Percentiles rank a stretch among this genome's conserved stretches.
phyloP scores from a whole-genome alignment of 2,113 vertebrate genomes.

The Mesoclemmys tuberculata region DNA sequence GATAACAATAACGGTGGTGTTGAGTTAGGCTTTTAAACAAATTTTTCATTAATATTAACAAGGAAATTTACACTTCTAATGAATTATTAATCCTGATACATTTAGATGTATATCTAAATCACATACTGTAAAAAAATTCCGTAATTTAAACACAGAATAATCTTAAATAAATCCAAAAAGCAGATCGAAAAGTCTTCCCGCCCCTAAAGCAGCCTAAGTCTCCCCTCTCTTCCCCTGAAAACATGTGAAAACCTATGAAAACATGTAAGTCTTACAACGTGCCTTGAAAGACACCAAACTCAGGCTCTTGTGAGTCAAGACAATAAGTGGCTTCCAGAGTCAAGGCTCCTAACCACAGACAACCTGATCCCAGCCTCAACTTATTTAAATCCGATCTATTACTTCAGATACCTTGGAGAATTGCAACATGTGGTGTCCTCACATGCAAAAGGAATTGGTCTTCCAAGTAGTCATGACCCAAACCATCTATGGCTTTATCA shows the following conservation, averaged over 20 bases:
- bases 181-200: not conserved
- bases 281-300: not conserved
- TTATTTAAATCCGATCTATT: not conserved
- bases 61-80: not conserved
- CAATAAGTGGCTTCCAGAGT: not conserved
- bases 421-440: not conserved
- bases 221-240: not conserved
- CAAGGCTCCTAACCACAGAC: not conserved
- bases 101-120: not conserved
- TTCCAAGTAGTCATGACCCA: not conserved
- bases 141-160: not conserved
- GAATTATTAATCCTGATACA: not conserved
- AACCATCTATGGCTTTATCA: not conserved
- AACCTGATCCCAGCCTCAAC: not conserved
- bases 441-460: no score
- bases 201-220: not conserved
- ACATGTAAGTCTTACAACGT: not conserved
- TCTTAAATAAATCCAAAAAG: not conserved
- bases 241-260: not conserved
- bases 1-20: not conserved
- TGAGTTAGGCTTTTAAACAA: not conserved
- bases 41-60: not conserved
- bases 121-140: not conserved
- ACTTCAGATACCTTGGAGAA: not conserved
- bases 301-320: not conserved